Base-by-base conservation (phyloP, 2,113 vertebrate species). In the Tyrannus savana region DNA sequence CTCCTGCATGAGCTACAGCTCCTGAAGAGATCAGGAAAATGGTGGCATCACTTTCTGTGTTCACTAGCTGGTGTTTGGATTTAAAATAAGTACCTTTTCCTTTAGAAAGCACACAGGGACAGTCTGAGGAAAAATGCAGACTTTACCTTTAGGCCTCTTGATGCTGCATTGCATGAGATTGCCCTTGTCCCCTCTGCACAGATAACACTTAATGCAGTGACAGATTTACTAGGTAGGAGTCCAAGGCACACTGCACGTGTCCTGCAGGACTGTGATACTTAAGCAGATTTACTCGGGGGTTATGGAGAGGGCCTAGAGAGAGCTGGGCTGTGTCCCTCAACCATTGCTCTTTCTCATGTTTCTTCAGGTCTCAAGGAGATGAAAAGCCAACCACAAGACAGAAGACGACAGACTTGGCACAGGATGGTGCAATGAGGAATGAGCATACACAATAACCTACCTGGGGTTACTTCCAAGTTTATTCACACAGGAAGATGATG, bases 391-490 rank as follows among this genome's bases (percentile, higher is more conserved):
- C 8, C 53, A 46, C 44, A 24, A 35, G 50, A 63, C 9, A 85
- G 19, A 56, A 50, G 12, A 62, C 7, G 11, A 82, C 47, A 82
- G 39, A 49, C 30, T 21, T 14, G 11, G 42, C 30, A 59, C 14
- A 19, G 35, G 73, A 50, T 0, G 2, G 25, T 42, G n/a, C n/a
- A 56, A 25, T 0, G 3, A 75, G 53, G 50, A 62, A 71, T 5
- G 28, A 50, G 17, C 53, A 52, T 6, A 9, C 14, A 18, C 19
- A 17, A 27, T 13, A 55, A 64, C 12, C 8, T 31, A 47, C 1
- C 2, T 10, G 18, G 39, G 50, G 8, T 23, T 90, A 60, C 72
- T 69, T 72, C 44, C 47, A 89, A 35, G 37, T 66, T 84, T 58
- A 78, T 58, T 84, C 47, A 31, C 6, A 35, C 7, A 79, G 67